Evolutionary conservation across 1,140 invertebrate genomes (phyloP), one percentile per base, ranked within the genome.

Genomic region (Pararge aegeria): DNA sequence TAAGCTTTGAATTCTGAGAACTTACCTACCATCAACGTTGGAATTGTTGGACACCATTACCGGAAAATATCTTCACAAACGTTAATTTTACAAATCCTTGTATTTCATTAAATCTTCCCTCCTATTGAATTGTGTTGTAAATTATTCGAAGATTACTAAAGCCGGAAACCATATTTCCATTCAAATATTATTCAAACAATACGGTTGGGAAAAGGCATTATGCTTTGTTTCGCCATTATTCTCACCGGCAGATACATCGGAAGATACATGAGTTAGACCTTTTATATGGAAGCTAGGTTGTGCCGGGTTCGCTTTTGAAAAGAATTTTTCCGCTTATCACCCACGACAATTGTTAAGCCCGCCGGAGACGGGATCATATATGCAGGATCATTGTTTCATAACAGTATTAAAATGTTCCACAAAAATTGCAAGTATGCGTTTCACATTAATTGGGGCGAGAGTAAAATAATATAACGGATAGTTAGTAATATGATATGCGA

Each of bases 271-370:
- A 50, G 27, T 46, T 55, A 62, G 48, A 59, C 24, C 24, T 1
- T 30, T 1, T 57, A 49, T 27, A 37, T 34, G 34, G 16, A 42
- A 24, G 52, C 51, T 44, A 48, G 46, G 34, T 21, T 50, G 16
- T 50, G 50, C 29, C 40, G 27, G 34, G 57, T 52, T 52, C 37
- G 29, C 52, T 61, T 66, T 73, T 69, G 70, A 75, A 78, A 81
- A 66, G 64, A 77, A 72, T 75, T 82, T 76, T 80, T 79, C 73
- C 67, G 78, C 78, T 82, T 80, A 76, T 86, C 75, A 77, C 78
- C 68, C 73, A 76, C 78, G 77, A 78, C 77, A 73, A 65, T 76
- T 78, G 55, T 64, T 62, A 66, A 60, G 58, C 34, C 44, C 55
- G 24, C 12, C 19, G 55, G 42, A 56, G 52, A 57, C 12, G 37